A percentile compares a stretch with the other conserved stretches of the same genome.
phyloP scores from a whole-genome alignment of 92 coral and sea anemone genomes.

The Epizoanthus illoricatus region DNA sequence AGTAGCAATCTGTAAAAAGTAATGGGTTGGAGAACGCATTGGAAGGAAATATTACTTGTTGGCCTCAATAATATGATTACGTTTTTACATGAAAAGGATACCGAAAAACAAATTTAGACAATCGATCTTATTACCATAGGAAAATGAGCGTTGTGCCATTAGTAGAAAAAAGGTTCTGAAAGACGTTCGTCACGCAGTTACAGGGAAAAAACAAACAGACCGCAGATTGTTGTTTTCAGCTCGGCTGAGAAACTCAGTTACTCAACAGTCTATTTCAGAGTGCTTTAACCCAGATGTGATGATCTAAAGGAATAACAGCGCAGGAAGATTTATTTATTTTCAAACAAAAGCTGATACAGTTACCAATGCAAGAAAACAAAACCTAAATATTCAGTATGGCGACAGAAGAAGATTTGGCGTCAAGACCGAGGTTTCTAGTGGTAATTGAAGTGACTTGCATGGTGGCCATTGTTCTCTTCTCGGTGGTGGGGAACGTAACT shows the following conservation, averaged over 20 bases:
- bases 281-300: neutral
- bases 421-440: slow-evolving; percentile 54
- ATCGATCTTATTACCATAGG: slow-evolving; percentile 1
- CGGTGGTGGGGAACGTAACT: slow-evolving; percentile 51
- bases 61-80: no score
- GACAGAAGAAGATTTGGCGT: slow-evolving; percentile 44
- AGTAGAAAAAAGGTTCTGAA: no score
- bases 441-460: slow-evolving; percentile 47
- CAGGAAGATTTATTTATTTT: neutral
- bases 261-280: neutral
- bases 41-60: neutral
- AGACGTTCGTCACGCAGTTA: neutral
- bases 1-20: neutral
- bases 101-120: neutral
- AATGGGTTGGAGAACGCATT: neutral
- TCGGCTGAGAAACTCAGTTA: neutral
- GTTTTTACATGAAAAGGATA: neutral
- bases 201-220: neutral
- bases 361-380: neutral
- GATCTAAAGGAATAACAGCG: neutral
- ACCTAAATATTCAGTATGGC: slow-evolving; percentile 2
- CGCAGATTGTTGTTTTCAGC: neutral
- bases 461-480: slow-evolving; percentile 42
- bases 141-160: neutral
- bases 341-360: slow-evolving; percentile 8